Evolutionary conservation across 2,113 vertebrate species (phyloP).

Genomic region (Tetraodon nigroviridis): DNA sequence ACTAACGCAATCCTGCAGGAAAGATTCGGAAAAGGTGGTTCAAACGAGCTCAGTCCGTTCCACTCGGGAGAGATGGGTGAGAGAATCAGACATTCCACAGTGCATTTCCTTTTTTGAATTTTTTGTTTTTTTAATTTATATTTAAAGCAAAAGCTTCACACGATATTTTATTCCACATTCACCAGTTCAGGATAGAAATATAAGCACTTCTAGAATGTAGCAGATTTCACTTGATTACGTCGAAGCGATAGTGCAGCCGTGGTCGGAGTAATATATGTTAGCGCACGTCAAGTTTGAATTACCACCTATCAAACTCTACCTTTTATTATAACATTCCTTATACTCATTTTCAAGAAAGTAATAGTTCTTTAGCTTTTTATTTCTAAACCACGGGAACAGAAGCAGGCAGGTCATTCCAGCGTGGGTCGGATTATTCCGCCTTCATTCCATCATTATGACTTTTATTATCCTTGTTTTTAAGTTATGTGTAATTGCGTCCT

Average conservation of each 20-base stretch:
- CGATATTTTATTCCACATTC: slow-evolving; percentile 73
- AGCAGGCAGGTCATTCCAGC: slow-evolving; percentile 47
- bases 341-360: slow-evolving; percentile 55
- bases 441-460: slow-evolving; percentile 60
- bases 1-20: slow-evolving; percentile 46
- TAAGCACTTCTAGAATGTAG: slow-evolving; percentile 86
- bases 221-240: slow-evolving; percentile 69
- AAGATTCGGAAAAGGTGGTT: slow-evolving; percentile 22
- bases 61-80: slow-evolving; percentile 55
- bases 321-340: slow-evolving; percentile 83
- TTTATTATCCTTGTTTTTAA: slow-evolving; percentile 59
- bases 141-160: slow-evolving; percentile 76
- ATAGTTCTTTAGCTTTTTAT: slow-evolving; percentile 71
- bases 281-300: slow-evolving; percentile 75
- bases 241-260: slow-evolving; percentile 82
- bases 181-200: slow-evolving; percentile 76
- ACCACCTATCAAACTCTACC: slow-evolving; percentile 77
- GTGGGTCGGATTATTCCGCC: slow-evolving; percentile 42
- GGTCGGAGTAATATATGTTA: slow-evolving; percentile 89
- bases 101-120: slow-evolving; percentile 64
- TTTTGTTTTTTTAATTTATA: slow-evolving; percentile 69
- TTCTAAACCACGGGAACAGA: slow-evolving; percentile 57
- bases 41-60: slow-evolving; percentile 17
- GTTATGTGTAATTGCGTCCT: slow-evolving; percentile 61
- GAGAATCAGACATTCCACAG: slow-evolving; percentile 51